Conservation (phyloP, 2,888 invertebrate species). For the Hetaerina titia region DNA sequence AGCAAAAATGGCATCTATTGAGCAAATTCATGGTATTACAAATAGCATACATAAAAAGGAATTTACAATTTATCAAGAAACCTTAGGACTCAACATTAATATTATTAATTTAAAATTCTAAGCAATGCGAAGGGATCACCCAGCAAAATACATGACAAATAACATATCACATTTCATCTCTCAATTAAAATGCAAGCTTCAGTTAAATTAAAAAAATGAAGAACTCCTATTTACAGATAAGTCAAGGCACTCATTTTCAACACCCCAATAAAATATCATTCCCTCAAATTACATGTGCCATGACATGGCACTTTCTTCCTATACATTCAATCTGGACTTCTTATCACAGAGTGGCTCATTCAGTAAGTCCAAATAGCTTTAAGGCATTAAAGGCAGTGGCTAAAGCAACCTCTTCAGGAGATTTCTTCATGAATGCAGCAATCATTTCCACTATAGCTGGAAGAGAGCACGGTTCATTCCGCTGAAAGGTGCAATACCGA, state of each 20-base stretch:
- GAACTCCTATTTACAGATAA: neutral
- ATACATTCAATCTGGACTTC: neutral
- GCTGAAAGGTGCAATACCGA: constrained; percentile 96
- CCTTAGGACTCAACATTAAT: neutral
- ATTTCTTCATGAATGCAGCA: constrained; percentile 92
- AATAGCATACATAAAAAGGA: neutral
- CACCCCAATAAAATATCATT: constrained; percentile 15
- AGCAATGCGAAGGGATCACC: neutral
- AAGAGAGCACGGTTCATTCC: constrained; percentile 96
- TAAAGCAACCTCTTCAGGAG: constrained; percentile 93
- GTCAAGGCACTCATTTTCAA: constrained; percentile 32
- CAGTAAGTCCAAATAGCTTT: constrained; percentile 92
- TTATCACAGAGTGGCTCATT: constrained; percentile 76
- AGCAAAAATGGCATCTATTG: constrained; percentile 29
- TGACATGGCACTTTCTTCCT: neutral
- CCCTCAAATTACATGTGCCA: neutral
- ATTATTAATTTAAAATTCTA: neutral
- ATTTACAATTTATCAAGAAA: neutral
- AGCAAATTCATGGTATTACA: neutral
- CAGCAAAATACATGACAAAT: neutral
- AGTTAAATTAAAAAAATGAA: neutral
- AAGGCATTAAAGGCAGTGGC: constrained; percentile 95
- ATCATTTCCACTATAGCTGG: constrained; percentile 96
- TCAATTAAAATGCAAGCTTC: constrained; percentile 17
- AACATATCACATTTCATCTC: neutral